Conservation (phyloP, 2,797 vertebrate genomes). For the Mus minutoides region DNA sequence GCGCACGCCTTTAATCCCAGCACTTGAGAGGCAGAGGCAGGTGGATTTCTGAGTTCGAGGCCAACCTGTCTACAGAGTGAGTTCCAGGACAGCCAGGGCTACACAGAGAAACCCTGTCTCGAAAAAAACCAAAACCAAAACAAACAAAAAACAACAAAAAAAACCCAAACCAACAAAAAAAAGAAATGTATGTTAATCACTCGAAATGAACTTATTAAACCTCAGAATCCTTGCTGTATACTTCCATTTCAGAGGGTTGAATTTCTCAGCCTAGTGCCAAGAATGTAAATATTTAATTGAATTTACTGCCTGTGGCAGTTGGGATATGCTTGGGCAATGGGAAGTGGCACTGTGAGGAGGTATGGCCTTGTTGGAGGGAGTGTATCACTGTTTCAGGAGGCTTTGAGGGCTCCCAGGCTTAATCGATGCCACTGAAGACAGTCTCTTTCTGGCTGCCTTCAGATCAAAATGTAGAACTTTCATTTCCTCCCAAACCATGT, state of each 20-base stretch:
- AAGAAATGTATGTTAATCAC: not conserved
- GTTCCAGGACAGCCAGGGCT: too few species aligned
- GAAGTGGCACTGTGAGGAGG: too few species aligned
- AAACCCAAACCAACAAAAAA: too few species aligned
- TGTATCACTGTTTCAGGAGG: not conserved
- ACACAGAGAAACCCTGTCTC: too few species aligned
- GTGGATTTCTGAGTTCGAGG: too few species aligned
- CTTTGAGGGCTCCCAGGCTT: not conserved
- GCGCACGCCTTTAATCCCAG: too few species aligned
- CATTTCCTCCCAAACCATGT: not conserved
- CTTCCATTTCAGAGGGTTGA: not conserved
- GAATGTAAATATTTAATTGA: not conserved
- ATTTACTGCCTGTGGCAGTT: not conserved
- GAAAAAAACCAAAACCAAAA: too few species aligned
- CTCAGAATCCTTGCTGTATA: not conserved
- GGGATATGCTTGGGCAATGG: not conserved
- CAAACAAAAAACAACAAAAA: too few species aligned
- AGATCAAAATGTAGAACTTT: not conserved
- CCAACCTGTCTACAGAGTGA: too few species aligned
- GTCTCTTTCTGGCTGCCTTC: not conserved
- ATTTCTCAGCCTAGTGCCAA: not conserved
- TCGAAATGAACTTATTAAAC: not conserved
- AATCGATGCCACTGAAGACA: too few species aligned
- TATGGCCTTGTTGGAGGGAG: not conserved
- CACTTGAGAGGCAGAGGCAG: too few species aligned